Base-by-base conservation (phyloP, 2,888 invertebrate species). In the Lordiphosa andalusiaca region DNA sequence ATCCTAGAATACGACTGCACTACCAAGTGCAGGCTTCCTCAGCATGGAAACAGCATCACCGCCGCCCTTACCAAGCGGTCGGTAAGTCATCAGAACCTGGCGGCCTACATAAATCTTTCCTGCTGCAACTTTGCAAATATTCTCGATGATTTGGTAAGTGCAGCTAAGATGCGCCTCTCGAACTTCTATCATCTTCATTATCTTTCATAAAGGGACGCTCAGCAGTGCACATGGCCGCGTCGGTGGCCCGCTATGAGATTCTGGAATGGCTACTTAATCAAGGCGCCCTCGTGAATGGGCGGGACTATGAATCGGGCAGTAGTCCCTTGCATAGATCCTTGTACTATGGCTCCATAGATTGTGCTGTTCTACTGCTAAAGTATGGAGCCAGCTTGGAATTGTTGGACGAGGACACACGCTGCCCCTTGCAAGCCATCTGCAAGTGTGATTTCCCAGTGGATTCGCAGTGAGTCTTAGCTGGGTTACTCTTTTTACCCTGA, bases 291-390 rank as follows among this genome's bases (percentile, higher is more conserved):
- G 83, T 89, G 10, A 87, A 87, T 51, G 71, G 76, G 0, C 85
- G 83, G 12, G 90, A 89, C 33, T 77, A 52, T 33, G 89, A 89
- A 46, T 93, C 93, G 0, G 93, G 94, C 53, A 90, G 95, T 88
- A 96, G 95, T 6, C 92, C 96, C 0, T 89, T 97, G 21, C 97
- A 97, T 86, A 90, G 95, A 51, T 94, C 95, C 65, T 90, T 96
- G 19, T 95, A 94, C 87, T 95, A 95, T 89, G 96, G 96, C 0
- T 94, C 95, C 80, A 92, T 97, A 67, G 92, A 93, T 77, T 91
- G 93, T 35, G 94, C 95, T 16, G 92, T 95, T 9, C 89, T 92
- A 37, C 90, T 97, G 2, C 90, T 95, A 72, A 92, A 94, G 74
- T 91, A 92, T 74, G 93, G 94, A 0, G 88, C 87, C 6, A 87